These are phyloP conservation scores for Microchirus variegatus DNA, from an alignment of 2,797 vertebrate genomes.

Conservation along the genomic window DNA sequence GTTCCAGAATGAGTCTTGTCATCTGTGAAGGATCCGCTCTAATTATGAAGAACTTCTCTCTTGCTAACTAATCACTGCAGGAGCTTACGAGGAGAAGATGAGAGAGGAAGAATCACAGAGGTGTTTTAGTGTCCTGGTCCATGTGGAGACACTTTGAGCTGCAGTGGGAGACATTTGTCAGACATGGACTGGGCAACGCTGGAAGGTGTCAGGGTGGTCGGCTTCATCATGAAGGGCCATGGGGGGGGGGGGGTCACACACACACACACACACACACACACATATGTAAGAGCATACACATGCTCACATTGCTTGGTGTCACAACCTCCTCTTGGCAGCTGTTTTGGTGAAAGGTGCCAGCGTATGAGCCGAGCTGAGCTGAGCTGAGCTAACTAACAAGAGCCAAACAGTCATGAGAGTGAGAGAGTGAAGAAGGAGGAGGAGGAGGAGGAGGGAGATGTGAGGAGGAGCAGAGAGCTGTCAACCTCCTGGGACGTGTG, in stretches of 20 bases:
- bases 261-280: conserved; percentile 2
- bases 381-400: conserved; percentile 73
- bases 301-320: conserved; percentile 49
- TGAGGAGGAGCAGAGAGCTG: conserved; percentile 66
- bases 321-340: conserved; percentile 70
- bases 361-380: conserved; percentile 71
- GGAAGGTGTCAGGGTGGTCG: conserved; percentile 58
- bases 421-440: conserved; percentile 41
- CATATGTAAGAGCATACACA: conserved; percentile 29
- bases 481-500: conserved; percentile 64
- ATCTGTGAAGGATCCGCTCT: too few relatives aligned
- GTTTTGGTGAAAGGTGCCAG: conserved; percentile 80
- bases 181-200: conserved; percentile 32
- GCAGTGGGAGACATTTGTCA: conserved; percentile 40
- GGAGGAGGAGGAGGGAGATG: conserved; percentile 37
- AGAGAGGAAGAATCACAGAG: conserved; percentile 34
- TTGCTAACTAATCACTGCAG: conserved; percentile 23
- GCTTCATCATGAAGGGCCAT: conserved; percentile 52
- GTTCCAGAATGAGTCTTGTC: too few relatives aligned
- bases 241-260: conserved; percentile 60
- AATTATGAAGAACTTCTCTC: too few relatives aligned
- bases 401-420: conserved; percentile 67
- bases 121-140: conserved; percentile 36
- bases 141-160: conserved; percentile 37
- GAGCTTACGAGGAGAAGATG: neutral